Evolutionary conservation across 2,888 invertebrate genomes (phyloP).

Genomic region (Ypsolopha sequella): DNA sequence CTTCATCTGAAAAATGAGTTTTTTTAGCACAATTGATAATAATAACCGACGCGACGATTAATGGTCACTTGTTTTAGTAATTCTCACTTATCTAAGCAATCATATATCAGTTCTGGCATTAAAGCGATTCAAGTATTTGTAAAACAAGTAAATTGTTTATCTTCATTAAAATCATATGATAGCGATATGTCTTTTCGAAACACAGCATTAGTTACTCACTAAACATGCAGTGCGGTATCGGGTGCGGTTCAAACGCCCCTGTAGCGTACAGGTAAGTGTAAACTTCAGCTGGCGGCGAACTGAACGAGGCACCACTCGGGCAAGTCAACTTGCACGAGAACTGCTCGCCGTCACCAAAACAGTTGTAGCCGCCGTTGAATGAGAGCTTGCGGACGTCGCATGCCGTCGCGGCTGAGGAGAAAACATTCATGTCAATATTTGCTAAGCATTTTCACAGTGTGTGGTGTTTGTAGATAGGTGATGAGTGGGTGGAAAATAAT

Average conservation of each 20-base stretch:
- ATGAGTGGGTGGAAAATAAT: not conserved
- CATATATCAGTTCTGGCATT: too few species aligned
- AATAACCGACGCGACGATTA: too few species aligned
- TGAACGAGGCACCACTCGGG: conserved; percentile 74
- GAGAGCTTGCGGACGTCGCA: conserved; percentile 74
- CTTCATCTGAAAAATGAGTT: conserved; percentile 33
- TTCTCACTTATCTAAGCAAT: too few species aligned
- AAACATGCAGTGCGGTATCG: conserved; percentile 80
- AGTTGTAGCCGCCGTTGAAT: conserved; percentile 84
- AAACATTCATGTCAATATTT: not conserved
- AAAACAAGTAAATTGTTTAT: too few species aligned
- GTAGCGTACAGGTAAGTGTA: conserved; percentile 78
- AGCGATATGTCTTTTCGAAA: too few species aligned
- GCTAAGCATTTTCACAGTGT: too few species aligned
- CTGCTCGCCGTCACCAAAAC: conserved; percentile 71
- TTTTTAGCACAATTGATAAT: too few species aligned
- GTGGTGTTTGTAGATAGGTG: too few species aligned
- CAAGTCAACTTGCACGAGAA: conserved; percentile 77
- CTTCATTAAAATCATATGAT: too few species aligned
- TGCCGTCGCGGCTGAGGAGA: conserved; percentile 64
- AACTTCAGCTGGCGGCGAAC: conserved; percentile 66
- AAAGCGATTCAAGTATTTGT: too few species aligned
- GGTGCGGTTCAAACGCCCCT: conserved; percentile 76
- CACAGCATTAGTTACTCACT: conserved; percentile 42
- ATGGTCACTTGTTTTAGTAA: too few species aligned